These are phyloP conservation scores for Melanotaenia parkinsoni DNA, from an alignment of 2,797 vertebrate genomes.

Conservation along the genomic window DNA sequence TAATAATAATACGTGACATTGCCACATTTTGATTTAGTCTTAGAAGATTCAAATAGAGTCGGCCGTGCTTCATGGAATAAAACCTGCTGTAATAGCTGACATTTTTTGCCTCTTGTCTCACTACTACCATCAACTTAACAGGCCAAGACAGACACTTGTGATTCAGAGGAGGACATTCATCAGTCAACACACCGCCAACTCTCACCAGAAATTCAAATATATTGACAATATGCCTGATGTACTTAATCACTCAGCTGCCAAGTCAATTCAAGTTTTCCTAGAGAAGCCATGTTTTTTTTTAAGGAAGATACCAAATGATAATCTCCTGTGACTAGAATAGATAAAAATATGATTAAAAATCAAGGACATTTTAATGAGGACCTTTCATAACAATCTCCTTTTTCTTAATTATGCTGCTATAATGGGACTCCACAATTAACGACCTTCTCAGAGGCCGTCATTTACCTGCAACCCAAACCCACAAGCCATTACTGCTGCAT, in stretches of 20 bases:
- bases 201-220: constrained; percentile 39
- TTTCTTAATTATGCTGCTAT: constrained; percentile 47
- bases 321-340: constrained; percentile 4
- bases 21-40: constrained; percentile 16
- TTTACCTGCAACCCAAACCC: constrained; percentile 59
- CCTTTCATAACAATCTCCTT: constrained; percentile 43
- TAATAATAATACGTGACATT: background rate
- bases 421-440: constrained; percentile 40
- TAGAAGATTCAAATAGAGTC: constrained; percentile 41
- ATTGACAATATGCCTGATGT: constrained; percentile 31
- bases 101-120: constrained; percentile 17
- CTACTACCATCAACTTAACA: constrained; percentile 34
- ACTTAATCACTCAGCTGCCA: constrained; percentile 34
- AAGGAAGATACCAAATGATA: constrained; percentile 12
- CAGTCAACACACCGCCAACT: constrained; percentile 32
- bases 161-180: constrained; percentile 50
- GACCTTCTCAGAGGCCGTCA: constrained; percentile 34
- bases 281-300: constrained; percentile 8
- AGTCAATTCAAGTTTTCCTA: constrained; percentile 26
- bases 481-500: constrained; percentile 39
- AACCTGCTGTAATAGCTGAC: constrained; percentile 27
- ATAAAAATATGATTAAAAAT: constrained; percentile 27
- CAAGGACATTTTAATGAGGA: constrained; percentile 30
- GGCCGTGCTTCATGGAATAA: constrained; percentile 16
- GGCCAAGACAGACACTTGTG: constrained; percentile 44